Evolutionary conservation across 2,797 vertebrate species (phyloP).

Genomic region (Cirrhinus mrigala): DNA sequence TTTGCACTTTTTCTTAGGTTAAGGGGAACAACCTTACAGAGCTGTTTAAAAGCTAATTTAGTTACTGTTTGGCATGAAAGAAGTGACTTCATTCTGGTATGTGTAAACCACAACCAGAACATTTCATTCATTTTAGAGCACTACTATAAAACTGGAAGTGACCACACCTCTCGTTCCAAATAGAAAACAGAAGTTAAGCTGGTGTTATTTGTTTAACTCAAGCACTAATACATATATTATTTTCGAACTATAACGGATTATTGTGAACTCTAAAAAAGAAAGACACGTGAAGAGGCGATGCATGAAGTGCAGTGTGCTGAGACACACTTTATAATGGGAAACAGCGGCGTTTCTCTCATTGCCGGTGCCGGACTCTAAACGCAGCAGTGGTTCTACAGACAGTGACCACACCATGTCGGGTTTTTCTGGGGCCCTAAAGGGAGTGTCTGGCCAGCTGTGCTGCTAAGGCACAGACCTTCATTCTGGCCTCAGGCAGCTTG

Average conservation of each 20-base stretch:
- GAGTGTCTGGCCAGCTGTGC: conserved; percentile 57
- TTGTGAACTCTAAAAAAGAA: conserved; percentile 1
- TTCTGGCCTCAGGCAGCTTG: conserved; percentile 3
- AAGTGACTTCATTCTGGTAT: conserved; percentile 15
- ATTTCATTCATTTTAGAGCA: neutral
- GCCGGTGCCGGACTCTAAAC: conserved; percentile 22
- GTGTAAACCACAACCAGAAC: neutral
- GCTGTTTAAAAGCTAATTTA: neutral
- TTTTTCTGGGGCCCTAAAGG: conserved; percentile 48
- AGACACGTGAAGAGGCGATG: neutral
- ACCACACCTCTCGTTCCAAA: conserved; percentile 10
- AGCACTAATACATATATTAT: conserved; percentile 14
- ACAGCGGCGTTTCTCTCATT: conserved; percentile 38
- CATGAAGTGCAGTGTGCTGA: neutral
- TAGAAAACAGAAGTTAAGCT: neutral
- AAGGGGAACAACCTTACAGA: neutral
- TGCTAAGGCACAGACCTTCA: conserved; percentile 32
- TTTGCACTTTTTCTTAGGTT: neutral
- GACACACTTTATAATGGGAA: conserved; percentile 42
- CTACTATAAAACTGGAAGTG: neutral
- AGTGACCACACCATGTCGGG: conserved; percentile 42
- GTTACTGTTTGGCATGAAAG: neutral
- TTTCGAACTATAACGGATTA: neutral
- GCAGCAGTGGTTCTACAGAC: conserved; percentile 11
- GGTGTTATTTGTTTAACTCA: conserved; percentile 16